Evolutionary conservation across 2,113 vertebrate genomes (phyloP).

Genomic region (Otis tarda): DNA sequence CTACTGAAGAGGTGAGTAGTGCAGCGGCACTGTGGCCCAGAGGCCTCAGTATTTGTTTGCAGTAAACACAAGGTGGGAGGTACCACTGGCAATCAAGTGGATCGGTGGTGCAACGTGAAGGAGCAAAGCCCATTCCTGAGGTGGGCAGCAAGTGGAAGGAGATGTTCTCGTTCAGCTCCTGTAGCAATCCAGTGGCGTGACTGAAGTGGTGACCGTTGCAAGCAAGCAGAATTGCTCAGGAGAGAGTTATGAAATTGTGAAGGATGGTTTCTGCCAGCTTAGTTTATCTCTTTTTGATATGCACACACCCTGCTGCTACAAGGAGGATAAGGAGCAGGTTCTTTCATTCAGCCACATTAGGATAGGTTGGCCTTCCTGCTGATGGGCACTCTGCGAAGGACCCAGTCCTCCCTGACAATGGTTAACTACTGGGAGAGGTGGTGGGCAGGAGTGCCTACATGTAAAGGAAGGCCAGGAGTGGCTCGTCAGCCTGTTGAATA

Average conservation of each 20-base stretch:
- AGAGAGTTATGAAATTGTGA: neutral
- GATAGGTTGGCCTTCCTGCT: neutral
- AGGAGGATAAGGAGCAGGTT: neutral
- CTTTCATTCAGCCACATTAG: neutral
- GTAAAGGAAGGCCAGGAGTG: neutral
- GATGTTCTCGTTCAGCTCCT: neutral
- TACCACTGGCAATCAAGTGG: neutral
- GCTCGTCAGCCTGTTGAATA: neutral
- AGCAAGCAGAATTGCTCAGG: neutral
- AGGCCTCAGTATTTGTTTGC: neutral
- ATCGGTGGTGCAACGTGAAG: fast-evolving
- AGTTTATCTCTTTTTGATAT: neutral
- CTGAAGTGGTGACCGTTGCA: neutral
- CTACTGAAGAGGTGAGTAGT: neutral
- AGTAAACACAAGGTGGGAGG: neutral
- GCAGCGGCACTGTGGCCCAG: neutral
- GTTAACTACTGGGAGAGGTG: neutral
- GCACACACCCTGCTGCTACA: neutral
- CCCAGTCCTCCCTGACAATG: neutral
- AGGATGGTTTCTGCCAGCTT: neutral
- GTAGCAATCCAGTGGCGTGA: neutral
- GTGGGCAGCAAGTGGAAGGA: neutral
- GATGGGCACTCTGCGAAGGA: neutral
- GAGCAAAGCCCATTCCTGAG: neutral
- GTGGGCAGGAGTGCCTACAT: neutral